phyloP scores from a whole-genome alignment of 2,113 vertebrate genomes.

The Pterocles burchelli region DNA sequence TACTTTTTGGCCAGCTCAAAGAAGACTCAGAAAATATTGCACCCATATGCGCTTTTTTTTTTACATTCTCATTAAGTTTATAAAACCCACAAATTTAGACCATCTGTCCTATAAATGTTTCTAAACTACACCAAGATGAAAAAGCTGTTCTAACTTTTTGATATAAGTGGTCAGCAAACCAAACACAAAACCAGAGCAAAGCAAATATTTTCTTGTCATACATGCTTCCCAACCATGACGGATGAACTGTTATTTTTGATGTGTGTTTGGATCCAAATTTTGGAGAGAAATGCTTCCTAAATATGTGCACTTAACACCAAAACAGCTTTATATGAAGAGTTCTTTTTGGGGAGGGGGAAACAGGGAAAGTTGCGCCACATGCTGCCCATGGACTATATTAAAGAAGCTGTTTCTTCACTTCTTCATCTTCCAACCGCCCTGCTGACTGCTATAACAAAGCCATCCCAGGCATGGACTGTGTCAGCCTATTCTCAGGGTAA shows the following conservation, averaged over 20 bases:
- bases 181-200: conserved; percentile 75
- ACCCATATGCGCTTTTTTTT: conserved; percentile 47
- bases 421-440: not conserved
- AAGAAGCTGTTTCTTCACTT: conserved; percentile 53
- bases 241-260: conserved; percentile 67
- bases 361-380: not conserved
- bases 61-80: conserved; percentile 68
- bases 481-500: not conserved
- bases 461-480: not conserved
- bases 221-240: conserved; percentile 58
- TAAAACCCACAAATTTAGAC: conserved; percentile 73
- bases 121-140: conserved; percentile 68
- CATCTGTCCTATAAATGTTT: conserved; percentile 72
- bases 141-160: conserved; percentile 68
- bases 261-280: conserved; percentile 55
- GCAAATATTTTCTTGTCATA: conserved; percentile 73
- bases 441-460: conserved; percentile 38
- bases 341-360: conserved; percentile 17
- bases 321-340: conserved; percentile 38
- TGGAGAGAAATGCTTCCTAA: conserved; percentile 51
- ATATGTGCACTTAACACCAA: conserved; percentile 46
- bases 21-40: conserved; percentile 61
- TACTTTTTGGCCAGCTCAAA: conserved; percentile 59
- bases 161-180: conserved; percentile 67
- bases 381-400: not conserved